These are phyloP conservation scores for Leptinotarsa peninsularis DNA, from an alignment of 2,888 invertebrate genomes.

Conservation along the genomic window DNA sequence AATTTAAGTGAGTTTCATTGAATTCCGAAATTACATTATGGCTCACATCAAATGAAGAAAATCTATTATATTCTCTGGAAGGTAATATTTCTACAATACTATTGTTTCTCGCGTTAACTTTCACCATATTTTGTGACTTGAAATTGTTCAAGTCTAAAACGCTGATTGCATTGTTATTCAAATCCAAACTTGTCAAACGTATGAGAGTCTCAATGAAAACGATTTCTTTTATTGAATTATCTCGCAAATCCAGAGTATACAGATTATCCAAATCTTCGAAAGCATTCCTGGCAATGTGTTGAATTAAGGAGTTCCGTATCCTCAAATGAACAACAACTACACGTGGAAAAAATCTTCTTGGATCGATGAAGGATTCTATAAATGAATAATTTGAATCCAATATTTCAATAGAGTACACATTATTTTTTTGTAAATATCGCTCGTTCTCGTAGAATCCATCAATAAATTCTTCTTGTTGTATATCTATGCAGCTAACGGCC, in stretches of 20 bases:
- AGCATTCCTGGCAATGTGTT: slow-evolving; percentile 20
- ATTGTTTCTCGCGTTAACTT: slow-evolving; percentile 24
- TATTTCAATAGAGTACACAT: not conserved
- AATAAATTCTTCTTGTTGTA: not conserved
- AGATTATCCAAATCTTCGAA: slow-evolving; percentile 27
- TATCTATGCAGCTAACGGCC: not conserved
- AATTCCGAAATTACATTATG: slow-evolving; percentile 25
- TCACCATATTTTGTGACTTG: not conserved
- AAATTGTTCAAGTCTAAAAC: slow-evolving; percentile 30
- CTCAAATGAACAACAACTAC: not conserved
- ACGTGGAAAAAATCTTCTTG: not conserved
- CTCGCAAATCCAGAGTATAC: slow-evolving; percentile 20
- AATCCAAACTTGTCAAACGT: slow-evolving; percentile 7
- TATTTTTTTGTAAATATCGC: not conserved
- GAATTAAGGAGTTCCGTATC: slow-evolving; percentile 31
- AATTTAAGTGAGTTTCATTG: slow-evolving; percentile 13
- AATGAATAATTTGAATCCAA: not conserved
- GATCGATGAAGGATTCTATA: slow-evolving; percentile 2
- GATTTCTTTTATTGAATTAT: slow-evolving; percentile 28
- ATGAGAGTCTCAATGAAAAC: slow-evolving; percentile 9
- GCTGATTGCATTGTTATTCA: slow-evolving; percentile 32
- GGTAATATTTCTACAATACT: slow-evolving; percentile 26
- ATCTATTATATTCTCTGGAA: not conserved
- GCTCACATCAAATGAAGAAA: slow-evolving; percentile 26
- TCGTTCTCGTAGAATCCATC: not conserved